Evolutionary conservation across 2,888 invertebrate species (phyloP).

Genomic region (Abrostola tripartita): DNA sequence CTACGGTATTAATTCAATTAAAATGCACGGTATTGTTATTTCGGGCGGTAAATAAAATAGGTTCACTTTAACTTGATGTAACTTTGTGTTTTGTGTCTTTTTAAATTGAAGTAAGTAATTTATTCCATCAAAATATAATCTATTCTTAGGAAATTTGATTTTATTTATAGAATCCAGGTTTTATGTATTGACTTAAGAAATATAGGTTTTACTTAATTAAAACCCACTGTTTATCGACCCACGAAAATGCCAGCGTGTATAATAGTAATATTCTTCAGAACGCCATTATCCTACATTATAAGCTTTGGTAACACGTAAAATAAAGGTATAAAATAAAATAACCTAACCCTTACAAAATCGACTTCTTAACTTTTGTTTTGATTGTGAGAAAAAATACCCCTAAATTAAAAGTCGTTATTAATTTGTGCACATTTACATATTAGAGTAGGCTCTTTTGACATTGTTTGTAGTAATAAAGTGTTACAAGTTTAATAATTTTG

Average conservation of each 20-base stretch:
- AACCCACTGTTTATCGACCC: neutral
- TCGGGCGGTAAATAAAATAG: neutral
- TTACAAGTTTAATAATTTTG: slow-evolving; percentile 32
- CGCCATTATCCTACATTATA: slow-evolving; percentile 8
- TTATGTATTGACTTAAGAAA: neutral
- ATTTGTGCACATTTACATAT: slow-evolving; percentile 54
- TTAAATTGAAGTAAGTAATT: too few species aligned
- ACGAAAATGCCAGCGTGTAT: slow-evolving; percentile 7
- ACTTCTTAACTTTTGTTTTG: slow-evolving; percentile 70
- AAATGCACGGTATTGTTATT: slow-evolving; percentile 13
- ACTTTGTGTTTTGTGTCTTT: too few species aligned
- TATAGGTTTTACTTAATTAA: neutral
- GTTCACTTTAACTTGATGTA: neutral
- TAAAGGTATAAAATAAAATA: slow-evolving; percentile 50
- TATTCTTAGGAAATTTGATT: too few species aligned
- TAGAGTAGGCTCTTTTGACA: slow-evolving; percentile 30
- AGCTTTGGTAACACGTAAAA: slow-evolving; percentile 41
- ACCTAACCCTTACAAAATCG: slow-evolving; percentile 41
- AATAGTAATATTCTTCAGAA: slow-evolving; percentile 6
- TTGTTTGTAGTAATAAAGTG: slow-evolving; percentile 30
- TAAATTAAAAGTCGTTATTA: slow-evolving; percentile 61
- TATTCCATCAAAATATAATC: too few species aligned
- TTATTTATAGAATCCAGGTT: too few species aligned
- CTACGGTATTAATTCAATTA: slow-evolving; percentile 10
- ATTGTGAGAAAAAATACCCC: slow-evolving; percentile 76